A percentile compares a stretch with the other conserved stretches of the same genome.
Evolutionary conservation across 2,113 vertebrate genomes (phyloP).

Genomic region (Halichoeres trimaculatus): DNA sequence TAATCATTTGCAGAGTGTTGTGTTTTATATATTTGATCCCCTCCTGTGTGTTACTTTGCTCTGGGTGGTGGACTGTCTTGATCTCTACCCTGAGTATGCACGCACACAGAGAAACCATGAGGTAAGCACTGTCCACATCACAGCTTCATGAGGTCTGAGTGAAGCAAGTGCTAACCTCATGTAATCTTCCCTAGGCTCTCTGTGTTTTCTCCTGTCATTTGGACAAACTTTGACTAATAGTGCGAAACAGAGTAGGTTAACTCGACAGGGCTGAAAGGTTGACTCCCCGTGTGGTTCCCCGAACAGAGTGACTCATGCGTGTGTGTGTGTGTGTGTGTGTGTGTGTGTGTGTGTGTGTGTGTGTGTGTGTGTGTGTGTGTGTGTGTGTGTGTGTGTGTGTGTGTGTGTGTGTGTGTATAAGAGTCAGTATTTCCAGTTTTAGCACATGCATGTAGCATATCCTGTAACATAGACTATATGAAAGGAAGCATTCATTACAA

Average conservation of each 20-base stretch:
- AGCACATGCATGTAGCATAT: neutral
- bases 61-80: constrained; percentile 15
- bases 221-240: constrained; percentile 26
- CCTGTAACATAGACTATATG: neutral
- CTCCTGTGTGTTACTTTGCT: constrained; percentile 1
- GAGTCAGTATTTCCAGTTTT: constrained; percentile 36
- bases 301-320: constrained; percentile 41
- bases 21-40: constrained; percentile 11
- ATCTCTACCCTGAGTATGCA: constrained; percentile 3
- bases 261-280: constrained; percentile 23
- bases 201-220: constrained; percentile 47
- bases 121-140: constrained; percentile 31
- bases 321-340: too few relatives aligned
- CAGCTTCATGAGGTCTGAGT: constrained; percentile 45
- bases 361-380: too few relatives aligned
- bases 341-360: too few relatives aligned
- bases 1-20: constrained; percentile 40
- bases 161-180: constrained; percentile 55
- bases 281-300: constrained; percentile 11
- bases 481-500: constrained; percentile 12
- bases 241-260: constrained; percentile 3
- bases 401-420: too few relatives aligned
- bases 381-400: too few relatives aligned
- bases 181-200: constrained; percentile 34
- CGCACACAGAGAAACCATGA: constrained; percentile 32